Evolutionary conservation across 2,113 vertebrate species (phyloP).

Genomic region (Oplegnathus fasciatus): DNA sequence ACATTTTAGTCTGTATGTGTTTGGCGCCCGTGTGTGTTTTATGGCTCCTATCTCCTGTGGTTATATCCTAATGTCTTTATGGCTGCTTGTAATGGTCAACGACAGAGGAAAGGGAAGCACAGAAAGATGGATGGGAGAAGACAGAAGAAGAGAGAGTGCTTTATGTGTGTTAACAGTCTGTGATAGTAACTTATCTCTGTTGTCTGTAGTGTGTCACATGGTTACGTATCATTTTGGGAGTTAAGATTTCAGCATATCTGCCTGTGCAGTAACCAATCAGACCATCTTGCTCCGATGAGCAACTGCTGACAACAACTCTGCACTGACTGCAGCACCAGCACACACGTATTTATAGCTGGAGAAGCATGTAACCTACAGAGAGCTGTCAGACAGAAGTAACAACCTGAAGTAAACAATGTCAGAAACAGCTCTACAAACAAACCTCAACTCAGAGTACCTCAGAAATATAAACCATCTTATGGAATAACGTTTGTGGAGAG

Average conservation of each 20-base stretch:
- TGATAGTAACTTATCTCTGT: neutral
- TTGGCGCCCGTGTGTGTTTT: conserved; percentile 52
- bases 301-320: neutral
- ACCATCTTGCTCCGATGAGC: neutral
- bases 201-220: neutral
- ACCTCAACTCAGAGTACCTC: neutral
- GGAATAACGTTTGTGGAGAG: neutral
- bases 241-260: neutral
- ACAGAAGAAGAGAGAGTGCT: neutral
- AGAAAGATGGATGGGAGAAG: neutral
- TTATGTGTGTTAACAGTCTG: neutral
- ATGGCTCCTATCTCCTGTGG: conserved; percentile 57
- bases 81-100: conserved; percentile 35
- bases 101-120: neutral
- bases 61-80: conserved; percentile 62
- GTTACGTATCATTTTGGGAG: neutral
- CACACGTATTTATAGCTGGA: neutral
- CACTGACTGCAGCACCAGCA: neutral
- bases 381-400: neutral
- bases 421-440: neutral
- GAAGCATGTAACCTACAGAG: neutral
- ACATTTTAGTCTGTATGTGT: conserved; percentile 18
- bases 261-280: neutral
- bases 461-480: neutral
- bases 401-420: neutral